These are phyloP conservation scores for Leucoraja erinaceus DNA, from an alignment of 2,113 vertebrate species.

Conservation along the genomic window DNA sequence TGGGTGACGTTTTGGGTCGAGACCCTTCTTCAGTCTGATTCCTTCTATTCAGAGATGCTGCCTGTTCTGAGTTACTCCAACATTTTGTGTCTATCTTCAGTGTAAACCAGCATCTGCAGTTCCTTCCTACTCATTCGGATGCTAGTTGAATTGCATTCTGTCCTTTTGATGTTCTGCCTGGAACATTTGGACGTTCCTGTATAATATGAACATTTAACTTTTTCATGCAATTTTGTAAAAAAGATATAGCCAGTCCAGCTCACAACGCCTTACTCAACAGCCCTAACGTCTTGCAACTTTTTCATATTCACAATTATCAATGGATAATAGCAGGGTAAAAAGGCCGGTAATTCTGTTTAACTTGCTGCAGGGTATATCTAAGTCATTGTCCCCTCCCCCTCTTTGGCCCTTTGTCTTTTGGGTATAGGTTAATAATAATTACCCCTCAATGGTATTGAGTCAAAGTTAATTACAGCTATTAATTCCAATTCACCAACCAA, in stretches of 20 bases:
- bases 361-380: neutral
- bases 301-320: neutral
- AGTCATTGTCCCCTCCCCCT: neutral
- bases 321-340: neutral
- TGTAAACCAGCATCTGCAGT: no score
- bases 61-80: no score
- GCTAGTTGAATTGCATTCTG: neutral
- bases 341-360: constrained; percentile 16
- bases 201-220: neutral
- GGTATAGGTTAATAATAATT: constrained; percentile 5
- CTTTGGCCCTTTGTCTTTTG: constrained; percentile 10
- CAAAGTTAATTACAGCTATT: constrained; percentile 32
- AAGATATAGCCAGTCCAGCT: neutral
- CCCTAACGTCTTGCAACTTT: neutral
- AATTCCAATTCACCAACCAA: constrained; percentile 13
- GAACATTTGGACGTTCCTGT: neutral
- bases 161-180: neutral
- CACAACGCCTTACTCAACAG: neutral
- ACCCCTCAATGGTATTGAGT: neutral
- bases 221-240: neutral
- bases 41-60: no score
- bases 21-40: no score
- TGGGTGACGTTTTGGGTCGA: no score
- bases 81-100: no score
- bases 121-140: no score